A percentile compares a stretch with the other conserved stretches of the same genome.
phyloP scores from a whole-genome alignment of 2,888 invertebrate genomes.

The Eudemis profundana region DNA sequence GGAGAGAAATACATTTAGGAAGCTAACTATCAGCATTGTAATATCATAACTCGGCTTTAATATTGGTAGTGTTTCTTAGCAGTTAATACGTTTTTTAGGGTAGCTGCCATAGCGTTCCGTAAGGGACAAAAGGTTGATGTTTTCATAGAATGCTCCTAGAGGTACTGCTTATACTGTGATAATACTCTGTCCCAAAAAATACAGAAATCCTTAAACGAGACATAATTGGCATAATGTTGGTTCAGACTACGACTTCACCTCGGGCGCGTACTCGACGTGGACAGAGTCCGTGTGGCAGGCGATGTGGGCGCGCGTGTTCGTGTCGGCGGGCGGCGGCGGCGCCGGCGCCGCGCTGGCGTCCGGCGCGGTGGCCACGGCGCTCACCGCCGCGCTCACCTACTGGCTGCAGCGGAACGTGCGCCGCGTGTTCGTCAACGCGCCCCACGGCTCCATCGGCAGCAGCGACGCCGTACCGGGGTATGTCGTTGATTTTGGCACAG shows the following conservation, averaged over 20 bases:
- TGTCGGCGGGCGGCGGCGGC: slow-evolving; percentile 87
- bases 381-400: slow-evolving; percentile 65
- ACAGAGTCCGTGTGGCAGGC: slow-evolving; percentile 94
- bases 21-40: no score
- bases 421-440: slow-evolving; percentile 57
- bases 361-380: slow-evolving; percentile 59
- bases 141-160: no score
- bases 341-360: slow-evolving; percentile 62
- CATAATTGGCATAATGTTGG: neutral
- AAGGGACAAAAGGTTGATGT: no score
- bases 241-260: slow-evolving; percentile 90
- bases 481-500: slow-evolving; percentile 5
- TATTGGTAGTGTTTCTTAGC: no score
- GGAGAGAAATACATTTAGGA: no score
- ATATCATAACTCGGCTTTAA: no score
- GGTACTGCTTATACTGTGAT: no score
- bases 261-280: slow-evolving; percentile 93
- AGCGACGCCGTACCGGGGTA: slow-evolving; percentile 65
- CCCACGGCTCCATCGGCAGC: slow-evolving; percentile 48
- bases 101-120: no score
- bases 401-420: slow-evolving; percentile 63
- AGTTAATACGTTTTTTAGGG: no score
- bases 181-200: no score
- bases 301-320: slow-evolving; percentile 91
- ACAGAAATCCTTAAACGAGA: no score